A percentile compares a stretch with the other conserved stretches of the same genome.
These are phyloP conservation scores for Hemibagrus guttatus DNA, from an alignment of 2,797 vertebrate genomes.

Conservation along the genomic window DNA sequence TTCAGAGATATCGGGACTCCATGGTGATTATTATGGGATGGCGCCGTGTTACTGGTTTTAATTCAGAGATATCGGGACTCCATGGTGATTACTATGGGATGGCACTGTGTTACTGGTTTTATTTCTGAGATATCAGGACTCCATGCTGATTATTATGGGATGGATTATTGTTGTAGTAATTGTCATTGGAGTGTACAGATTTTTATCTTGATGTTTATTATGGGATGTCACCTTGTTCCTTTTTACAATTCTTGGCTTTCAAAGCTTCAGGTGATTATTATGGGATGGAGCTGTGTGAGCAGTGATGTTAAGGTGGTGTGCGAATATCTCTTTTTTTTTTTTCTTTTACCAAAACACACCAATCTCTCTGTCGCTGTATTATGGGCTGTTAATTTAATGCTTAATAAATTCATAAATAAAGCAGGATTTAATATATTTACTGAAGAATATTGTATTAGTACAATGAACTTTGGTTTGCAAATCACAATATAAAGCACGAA, in stretches of 20 bases:
- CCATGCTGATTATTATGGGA: background rate
- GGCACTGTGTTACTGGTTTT: background rate
- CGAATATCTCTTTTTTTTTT: background rate
- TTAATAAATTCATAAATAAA: background rate
- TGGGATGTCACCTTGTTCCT: background rate
- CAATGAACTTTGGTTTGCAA: background rate
- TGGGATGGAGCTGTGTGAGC: background rate
- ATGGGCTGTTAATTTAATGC: too few species aligned
- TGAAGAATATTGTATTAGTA: background rate
- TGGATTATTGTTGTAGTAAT: background rate
- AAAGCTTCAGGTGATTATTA: background rate
- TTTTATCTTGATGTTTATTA: background rate
- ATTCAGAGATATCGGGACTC: too few species aligned
- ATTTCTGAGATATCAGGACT: background rate
- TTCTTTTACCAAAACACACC: background rate
- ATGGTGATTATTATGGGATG: too few species aligned
- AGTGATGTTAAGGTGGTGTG: background rate
- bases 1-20: too few species aligned
- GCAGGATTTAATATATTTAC: background rate
- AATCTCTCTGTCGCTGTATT: background rate
- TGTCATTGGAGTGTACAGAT: too few species aligned
- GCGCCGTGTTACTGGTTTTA: too few species aligned
- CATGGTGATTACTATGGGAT: too few species aligned
- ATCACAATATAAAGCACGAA: background rate
- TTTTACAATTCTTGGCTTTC: background rate